Evolutionary conservation across 2,888 invertebrate species (phyloP).

Genomic region (Nymphalis c-album): DNA sequence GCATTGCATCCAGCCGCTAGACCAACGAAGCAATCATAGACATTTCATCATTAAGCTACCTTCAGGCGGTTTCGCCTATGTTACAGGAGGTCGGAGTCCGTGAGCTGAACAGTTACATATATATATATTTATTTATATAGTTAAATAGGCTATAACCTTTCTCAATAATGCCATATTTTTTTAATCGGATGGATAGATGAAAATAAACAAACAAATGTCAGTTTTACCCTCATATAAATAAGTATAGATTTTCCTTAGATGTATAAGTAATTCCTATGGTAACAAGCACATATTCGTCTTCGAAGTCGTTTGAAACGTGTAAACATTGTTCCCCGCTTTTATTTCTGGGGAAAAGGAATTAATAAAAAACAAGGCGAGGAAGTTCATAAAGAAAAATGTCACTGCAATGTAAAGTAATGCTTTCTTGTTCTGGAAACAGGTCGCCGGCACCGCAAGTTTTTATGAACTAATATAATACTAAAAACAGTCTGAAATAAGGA

Average conservation of each 20-base stretch:
- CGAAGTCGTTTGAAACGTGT: slow-evolving; percentile 45
- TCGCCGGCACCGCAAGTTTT: slow-evolving; percentile 36
- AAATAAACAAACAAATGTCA: too few species aligned
- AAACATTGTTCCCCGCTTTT: slow-evolving; percentile 60
- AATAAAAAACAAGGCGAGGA: slow-evolving; percentile 68
- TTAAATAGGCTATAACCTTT: too few species aligned
- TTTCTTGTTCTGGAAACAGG: slow-evolving; percentile 53
- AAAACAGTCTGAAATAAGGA: slow-evolving; percentile 31
- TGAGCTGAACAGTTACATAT: too few species aligned
- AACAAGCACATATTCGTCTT: slow-evolving; percentile 29
- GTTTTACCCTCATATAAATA: too few species aligned
- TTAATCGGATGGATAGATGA: too few species aligned
- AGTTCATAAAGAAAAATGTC: slow-evolving; percentile 75
- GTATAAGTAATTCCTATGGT: slow-evolving; percentile 34
- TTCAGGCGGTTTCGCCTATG: too few species aligned
- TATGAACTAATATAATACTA: slow-evolving; percentile 38
- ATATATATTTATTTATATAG: too few species aligned
- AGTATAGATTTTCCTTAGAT: background rate
- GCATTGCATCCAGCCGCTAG: too few species aligned
- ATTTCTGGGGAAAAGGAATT: slow-evolving; percentile 60
- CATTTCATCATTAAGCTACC: too few species aligned
- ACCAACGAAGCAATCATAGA: too few species aligned
- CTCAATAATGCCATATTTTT: too few species aligned
- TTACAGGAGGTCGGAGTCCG: too few species aligned
- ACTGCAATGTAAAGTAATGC: slow-evolving; percentile 69